Conservation (phyloP, 2,888 invertebrate genomes). For the Scotopteryx bipunctaria region DNA sequence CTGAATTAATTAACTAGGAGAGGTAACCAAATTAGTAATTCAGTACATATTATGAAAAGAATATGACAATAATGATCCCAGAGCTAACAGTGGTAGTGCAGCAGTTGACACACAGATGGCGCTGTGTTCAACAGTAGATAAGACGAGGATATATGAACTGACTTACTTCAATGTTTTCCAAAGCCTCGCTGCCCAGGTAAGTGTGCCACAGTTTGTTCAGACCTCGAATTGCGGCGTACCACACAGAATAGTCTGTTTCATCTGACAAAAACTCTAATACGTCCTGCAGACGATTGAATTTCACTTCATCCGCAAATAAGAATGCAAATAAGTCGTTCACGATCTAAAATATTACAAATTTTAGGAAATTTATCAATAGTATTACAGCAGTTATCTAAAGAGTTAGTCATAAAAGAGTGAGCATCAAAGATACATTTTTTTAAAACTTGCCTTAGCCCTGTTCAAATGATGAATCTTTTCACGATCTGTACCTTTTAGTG, state of each 20-base stretch:
- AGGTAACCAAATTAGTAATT: too few species aligned
- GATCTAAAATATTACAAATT: slow-evolving; percentile 60
- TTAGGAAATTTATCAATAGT: not conserved
- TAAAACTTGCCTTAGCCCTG: slow-evolving; percentile 85
- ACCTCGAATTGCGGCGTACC: slow-evolving; percentile 85
- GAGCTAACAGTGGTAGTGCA: too few species aligned
- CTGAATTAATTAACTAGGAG: too few species aligned
- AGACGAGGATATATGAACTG: not conserved
- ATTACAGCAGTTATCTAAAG: too few species aligned
- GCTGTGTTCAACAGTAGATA: not conserved
- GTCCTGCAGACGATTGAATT: slow-evolving; percentile 83
- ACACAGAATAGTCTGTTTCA: slow-evolving; percentile 89
- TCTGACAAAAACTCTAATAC: slow-evolving; percentile 85
- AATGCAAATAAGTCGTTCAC: slow-evolving; percentile 91
- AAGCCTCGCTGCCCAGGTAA: slow-evolving; percentile 56
- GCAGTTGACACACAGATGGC: too few species aligned
- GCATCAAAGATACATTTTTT: too few species aligned
- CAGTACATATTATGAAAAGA: too few species aligned
- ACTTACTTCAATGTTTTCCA: slow-evolving; percentile 59
- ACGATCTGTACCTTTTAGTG: slow-evolving; percentile 67
- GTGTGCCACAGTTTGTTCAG: slow-evolving; percentile 67
- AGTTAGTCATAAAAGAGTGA: too few species aligned
- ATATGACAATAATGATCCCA: too few species aligned
- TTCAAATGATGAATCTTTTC: slow-evolving; percentile 85
- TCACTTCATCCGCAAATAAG: slow-evolving; percentile 83